Evolutionary conservation across 2,797 vertebrate species (phyloP), one percentile per base, ranked within the genome.

Genomic region (Neoniphon sammara): DNA sequence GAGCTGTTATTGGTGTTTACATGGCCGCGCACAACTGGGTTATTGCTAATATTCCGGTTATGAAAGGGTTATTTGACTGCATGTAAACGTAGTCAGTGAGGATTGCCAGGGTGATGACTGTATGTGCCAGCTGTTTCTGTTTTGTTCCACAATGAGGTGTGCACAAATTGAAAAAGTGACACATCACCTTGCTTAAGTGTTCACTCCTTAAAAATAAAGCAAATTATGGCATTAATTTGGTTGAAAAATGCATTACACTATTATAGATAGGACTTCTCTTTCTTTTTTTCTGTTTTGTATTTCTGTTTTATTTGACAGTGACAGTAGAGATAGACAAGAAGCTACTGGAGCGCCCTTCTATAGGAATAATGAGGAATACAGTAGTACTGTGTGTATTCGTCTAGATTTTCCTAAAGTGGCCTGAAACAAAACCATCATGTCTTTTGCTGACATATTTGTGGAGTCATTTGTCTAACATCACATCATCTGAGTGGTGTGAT

Each of bases 391-490:
- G 25, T 0, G 0, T 50, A 25, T 75, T 70, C 23, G 65, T 52
- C 5, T 31, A 63, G 42, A 21, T 53, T 78, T n/a, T 57, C 70
- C n/a, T 58, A 11, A 46, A 18, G 18, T 3, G 9, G 31, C 36
- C 15, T 10, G 6, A 60, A 66, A 65, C 63, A 15, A 47, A n/a
- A 17, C 4, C 18, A 23, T 66, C 61, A 57, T 61, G 59, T 62
- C 62, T 9, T 54, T 58, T 17, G 1, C 7, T 66, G 62, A 66
- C 66, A 65, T 68, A 70, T 58, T 60, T 59, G 23, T 53, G 23
- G 10, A 42, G 58, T 77, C 55, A 67, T 79, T 78, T 53, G 44
- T 75, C 54, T 62, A 25, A 34, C 34, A 18, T 71, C 46, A 70
- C 69, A 54, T 84, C 44, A 64, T 62, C 61, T 30, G 44, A n/a